Conservation (phyloP, 2,888 invertebrate genomes). For the Heliconius hortense region DNA sequence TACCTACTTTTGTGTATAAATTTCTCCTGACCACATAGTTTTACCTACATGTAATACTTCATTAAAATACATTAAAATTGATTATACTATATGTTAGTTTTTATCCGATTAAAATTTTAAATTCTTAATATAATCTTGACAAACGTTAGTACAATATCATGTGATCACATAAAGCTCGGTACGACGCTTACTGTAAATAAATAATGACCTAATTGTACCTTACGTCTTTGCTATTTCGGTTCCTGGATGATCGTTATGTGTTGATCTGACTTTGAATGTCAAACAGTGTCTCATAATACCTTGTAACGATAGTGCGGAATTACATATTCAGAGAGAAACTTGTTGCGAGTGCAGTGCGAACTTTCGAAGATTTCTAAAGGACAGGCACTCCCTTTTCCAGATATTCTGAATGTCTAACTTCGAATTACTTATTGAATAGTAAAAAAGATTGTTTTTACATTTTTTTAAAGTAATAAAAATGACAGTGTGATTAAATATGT, state of each 20-base stretch:
- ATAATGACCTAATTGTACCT: conserved; percentile 79
- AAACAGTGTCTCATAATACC: conserved; percentile 38
- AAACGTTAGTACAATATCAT: conserved; percentile 55
- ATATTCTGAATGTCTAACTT: conserved; percentile 28
- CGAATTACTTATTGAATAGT: background rate
- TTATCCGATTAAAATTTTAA: conserved; percentile 46
- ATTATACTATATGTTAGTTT: background rate
- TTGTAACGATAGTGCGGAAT: conserved; percentile 37
- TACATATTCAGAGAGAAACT: conserved; percentile 48
- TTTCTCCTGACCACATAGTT: conserved; percentile 1
- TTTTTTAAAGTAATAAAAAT: background rate
- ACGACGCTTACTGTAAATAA: conserved; percentile 73
- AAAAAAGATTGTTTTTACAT: no score
- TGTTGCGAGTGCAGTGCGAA: conserved; percentile 53
- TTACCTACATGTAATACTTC: background rate
- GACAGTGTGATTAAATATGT: conserved; percentile 38
- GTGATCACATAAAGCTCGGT: conserved; percentile 59
- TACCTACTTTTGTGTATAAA: conserved; percentile 27
- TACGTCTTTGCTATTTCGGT: conserved; percentile 69
- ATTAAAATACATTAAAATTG: background rate
- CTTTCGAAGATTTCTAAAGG: conserved; percentile 74
- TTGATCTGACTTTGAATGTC: conserved; percentile 42
- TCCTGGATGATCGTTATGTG: conserved; percentile 53
- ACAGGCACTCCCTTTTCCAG: conserved; percentile 65
- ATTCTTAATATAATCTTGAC: conserved; percentile 59